Evolutionary conservation across 2,888 invertebrate genomes (phyloP), one percentile per base, ranked within the genome.

Genomic region (Liopterus haemorrhoidalis): DNA sequence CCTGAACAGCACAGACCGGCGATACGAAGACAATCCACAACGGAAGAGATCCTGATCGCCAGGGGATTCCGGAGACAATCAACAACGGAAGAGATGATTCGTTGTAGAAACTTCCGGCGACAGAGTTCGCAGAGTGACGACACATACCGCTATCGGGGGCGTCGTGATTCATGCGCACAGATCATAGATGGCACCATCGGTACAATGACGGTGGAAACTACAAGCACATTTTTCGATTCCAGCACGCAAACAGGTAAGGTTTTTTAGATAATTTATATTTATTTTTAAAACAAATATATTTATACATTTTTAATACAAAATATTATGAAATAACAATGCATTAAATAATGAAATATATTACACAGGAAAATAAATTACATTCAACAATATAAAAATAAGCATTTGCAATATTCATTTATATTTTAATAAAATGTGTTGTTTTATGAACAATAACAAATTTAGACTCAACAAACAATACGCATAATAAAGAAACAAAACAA

Each of bases 141-240:
- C 60, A 78, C 79, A 8, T 78, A 76, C 55, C 72, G 80, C 56
- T 80, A 73, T 50, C 73, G 85, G 12, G 86, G 87, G 1, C 73
- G 87, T 2, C 71, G 87, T 8, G 91, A 92, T 64, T 91, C 91
- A 1, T 82, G 85, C 31, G 89, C 90, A 0, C 92, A 92, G 70
- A 92, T 92, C 59, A 81, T 87, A 41, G 91, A 92, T 61, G 92
- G 92, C 11, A 92, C 91, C 18, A 82, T 91, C 53, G 89, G 86
- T 20, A 86, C 90, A 24, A 92, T 92, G 92, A 90, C 90, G 0
- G 89, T 91, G 18, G 91, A 92, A 67, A 91, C 91, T 2, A 88
- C 90, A 3, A 89, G 89, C 68, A 90, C 90, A 1, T 89, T 90
- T 68, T 91, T 90, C 64, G 91, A 91, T 70, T 89, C 88, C 54